These are phyloP conservation scores for Micromussa lordhowensis DNA, from an alignment of 92 coral and sea anemone genomes.

Conservation along the genomic window DNA sequence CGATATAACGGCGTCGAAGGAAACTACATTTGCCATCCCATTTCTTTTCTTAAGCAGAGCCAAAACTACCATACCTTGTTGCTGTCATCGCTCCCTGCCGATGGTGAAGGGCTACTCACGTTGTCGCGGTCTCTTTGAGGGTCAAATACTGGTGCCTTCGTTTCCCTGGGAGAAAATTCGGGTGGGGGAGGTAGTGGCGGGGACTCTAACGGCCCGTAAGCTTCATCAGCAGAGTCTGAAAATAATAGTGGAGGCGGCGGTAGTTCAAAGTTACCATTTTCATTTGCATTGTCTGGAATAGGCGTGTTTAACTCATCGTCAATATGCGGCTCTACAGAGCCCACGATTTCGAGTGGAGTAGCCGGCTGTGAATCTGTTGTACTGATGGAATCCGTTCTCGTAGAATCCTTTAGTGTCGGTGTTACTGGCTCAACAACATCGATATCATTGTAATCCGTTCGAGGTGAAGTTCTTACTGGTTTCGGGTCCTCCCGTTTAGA, in stretches of 20 bases:
- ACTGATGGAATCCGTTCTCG: not conserved
- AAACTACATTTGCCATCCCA: not conserved
- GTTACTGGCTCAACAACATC: constrained; percentile 17
- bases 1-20: too few species aligned
- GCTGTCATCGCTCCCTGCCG: constrained; percentile 38
- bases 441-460: constrained; percentile 26
- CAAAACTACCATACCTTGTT: constrained; percentile 2
- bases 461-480: constrained; percentile 25
- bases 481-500: constrained; percentile 28
- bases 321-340: not conserved
- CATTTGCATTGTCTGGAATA: not conserved
- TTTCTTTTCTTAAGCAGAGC: not conserved
- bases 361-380: not conserved
- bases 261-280: constrained; percentile 29
- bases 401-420: constrained; percentile 11
- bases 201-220: constrained; percentile 49
- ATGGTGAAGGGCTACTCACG: not conserved
- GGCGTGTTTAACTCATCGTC: not conserved
- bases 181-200: constrained; percentile 91
- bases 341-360: not conserved
- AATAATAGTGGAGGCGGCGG: constrained; percentile 82
- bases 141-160: not conserved
- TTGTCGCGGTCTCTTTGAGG: not conserved
- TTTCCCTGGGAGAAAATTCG: constrained; percentile 62
- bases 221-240: constrained; percentile 53